Evolutionary conservation across 2,113 vertebrate genomes (phyloP), one percentile per base, ranked within the genome.

Genomic region (Hiodon alosoides): DNA sequence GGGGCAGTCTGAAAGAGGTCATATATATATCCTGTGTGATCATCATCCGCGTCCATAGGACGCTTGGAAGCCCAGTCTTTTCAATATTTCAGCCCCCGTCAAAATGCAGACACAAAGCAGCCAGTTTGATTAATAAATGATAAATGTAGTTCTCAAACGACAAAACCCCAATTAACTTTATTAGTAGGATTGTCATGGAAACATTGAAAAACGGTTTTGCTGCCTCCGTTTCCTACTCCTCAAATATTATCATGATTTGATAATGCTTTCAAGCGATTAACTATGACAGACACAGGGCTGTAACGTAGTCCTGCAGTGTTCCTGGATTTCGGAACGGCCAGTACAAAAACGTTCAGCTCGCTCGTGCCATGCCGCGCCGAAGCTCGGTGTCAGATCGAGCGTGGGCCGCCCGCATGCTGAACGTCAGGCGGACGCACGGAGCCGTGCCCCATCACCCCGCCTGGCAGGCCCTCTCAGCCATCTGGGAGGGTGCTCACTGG

Each of bases 101-200:
- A 79, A 75, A 64, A 78, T 79, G 73, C 60, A 52, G 85, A 86
- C 84, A 83, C 75, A 67, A 57, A 69, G 31, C 65, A 14, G 59
- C n/a, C 6, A 75, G 60, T 57, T 79, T 77, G 80, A 88, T 89
- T 85, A 88, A 89, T 89, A 89, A 88, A 86, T 86, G 76, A 88
- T 86, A 79, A 74, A 67, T 5, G 48, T 60, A 60, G 48, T 60
- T 66, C 75, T 72, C 77, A 67, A 78, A 52, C 70, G 71, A 76
- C 62, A 72, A 69, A 75, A 64, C 57, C 67, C 47, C 0, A 59
- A 77, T 53, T 78, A 75, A 80, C 79, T 75, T 64, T 66, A 69
- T 9, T 52, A 64, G 5, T 65, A 48, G 16, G 61, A 47, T 53
- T 73, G 47, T 50, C 17, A 77, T 61, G 74, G 47, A 75, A 74